Percentiles rank a stretch among this genome's conserved stretches.
These are phyloP conservation scores for Antedon mediterranea DNA, from an alignment of 53 echinoderm and acorn worm genomes.

Conservation along the genomic window DNA sequence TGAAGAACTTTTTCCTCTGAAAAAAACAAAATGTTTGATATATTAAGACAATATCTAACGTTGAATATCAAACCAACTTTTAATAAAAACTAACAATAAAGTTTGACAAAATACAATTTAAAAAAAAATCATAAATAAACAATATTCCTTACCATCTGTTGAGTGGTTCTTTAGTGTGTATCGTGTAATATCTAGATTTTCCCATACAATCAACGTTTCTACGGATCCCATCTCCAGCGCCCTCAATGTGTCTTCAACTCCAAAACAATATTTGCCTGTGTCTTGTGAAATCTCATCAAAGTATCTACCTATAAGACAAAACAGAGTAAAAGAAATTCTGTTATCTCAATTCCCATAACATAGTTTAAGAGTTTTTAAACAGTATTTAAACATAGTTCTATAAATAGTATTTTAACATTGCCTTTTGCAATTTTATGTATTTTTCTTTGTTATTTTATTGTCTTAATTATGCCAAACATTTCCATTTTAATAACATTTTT, in stretches of 20 bases:
- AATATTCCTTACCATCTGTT: constrained; percentile 60
- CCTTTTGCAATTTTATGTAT: too few species aligned
- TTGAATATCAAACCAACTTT: not conserved
- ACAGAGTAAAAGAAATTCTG: too few species aligned
- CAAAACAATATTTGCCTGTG: constrained; percentile 97
- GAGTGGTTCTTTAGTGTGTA: constrained; percentile 85
- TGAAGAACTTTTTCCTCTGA: constrained; percentile 94
- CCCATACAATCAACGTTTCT: constrained; percentile 96
- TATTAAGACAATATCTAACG: not conserved
- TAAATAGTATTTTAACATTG: too few species aligned
- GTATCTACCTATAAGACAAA: constrained; percentile 80
- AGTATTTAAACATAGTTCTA: too few species aligned
- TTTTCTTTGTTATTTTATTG: too few species aligned
- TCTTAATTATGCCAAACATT: too few species aligned
- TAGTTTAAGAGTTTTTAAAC: too few species aligned
- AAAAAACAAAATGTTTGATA: constrained; percentile 9
- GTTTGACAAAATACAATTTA: too few species aligned
- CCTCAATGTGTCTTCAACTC: constrained; percentile 90
- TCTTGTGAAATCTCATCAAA: constrained; percentile 99
- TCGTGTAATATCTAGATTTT: constrained; percentile 78
- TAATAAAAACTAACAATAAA: not conserved
- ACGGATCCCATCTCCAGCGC: constrained; percentile 98
- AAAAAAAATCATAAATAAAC: not conserved
- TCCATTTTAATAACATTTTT: too few species aligned
- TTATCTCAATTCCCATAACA: too few species aligned